These are phyloP conservation scores for Percopsis transmontana DNA, from an alignment of 2,113 vertebrate species.

Conservation along the genomic window DNA sequence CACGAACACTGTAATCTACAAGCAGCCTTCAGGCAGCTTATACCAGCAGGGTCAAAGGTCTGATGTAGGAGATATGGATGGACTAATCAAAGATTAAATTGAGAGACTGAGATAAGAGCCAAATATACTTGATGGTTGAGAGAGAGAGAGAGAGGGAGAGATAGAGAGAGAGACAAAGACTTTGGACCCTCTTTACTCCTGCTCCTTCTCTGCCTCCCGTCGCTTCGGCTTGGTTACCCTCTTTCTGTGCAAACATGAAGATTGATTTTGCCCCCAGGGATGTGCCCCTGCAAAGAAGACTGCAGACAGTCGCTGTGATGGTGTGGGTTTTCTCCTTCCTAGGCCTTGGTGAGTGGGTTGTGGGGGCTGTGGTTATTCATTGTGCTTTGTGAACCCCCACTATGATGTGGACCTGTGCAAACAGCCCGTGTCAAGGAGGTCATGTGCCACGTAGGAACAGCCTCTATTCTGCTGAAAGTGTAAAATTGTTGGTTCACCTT, in stretches of 20 bases:
- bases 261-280: slow-evolving; percentile 79
- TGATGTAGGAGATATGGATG: slow-evolving; percentile 35
- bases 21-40: not conserved
- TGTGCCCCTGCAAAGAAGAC: slow-evolving; percentile 73
- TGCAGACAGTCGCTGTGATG: slow-evolving; percentile 80
- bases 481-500: not conserved
- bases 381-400: not conserved
- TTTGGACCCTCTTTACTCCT: slow-evolving; percentile 67
- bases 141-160: slow-evolving; percentile 25
- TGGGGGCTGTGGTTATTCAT: not conserved
- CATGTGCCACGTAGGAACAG: no score
- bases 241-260: slow-evolving; percentile 70
- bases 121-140: slow-evolving; percentile 22
- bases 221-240: slow-evolving; percentile 2
- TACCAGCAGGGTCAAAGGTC: slow-evolving; percentile 62
- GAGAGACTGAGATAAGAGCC: slow-evolving; percentile 60
- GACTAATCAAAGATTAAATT: slow-evolving; percentile 34
- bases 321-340: slow-evolving; percentile 86
- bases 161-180: slow-evolving; percentile 54
- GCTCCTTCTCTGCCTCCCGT: slow-evolving; percentile 7
- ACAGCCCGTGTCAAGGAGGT: no score
- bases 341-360: slow-evolving; percentile 78
- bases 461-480: not conserved
- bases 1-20: not conserved
- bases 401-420: no score